These are phyloP conservation scores for Emesis furor DNA, from an alignment of 2,888 invertebrate species.

Conservation along the genomic window DNA sequence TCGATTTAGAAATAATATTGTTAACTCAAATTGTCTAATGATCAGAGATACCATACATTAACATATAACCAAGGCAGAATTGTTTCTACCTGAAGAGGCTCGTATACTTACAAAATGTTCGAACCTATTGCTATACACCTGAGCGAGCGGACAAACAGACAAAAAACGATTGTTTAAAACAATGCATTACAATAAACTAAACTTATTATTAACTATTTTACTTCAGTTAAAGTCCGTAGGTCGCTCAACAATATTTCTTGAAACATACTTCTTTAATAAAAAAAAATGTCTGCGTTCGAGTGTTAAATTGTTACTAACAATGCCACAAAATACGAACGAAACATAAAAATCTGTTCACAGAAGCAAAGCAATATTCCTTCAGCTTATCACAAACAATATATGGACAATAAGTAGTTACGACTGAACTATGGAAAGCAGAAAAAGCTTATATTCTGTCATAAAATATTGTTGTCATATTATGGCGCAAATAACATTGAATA, in stretches of 20 bases:
- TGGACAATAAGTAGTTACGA: no score
- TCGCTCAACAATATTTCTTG: conserved; percentile 36
- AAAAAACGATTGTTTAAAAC: conserved; percentile 84
- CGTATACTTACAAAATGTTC: conserved; percentile 85
- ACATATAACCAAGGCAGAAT: conserved; percentile 71
- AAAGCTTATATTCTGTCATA: no score
- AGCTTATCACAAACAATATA: no score
- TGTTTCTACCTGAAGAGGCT: conserved; percentile 78
- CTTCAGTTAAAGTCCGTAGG: conserved; percentile 44
- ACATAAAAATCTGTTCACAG: conserved; percentile 1
- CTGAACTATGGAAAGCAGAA: no score
- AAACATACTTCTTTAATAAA: conserved; percentile 36
- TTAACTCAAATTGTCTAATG: conserved; percentile 60
- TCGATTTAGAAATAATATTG: conserved; percentile 42
- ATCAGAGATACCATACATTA: conserved; percentile 52
- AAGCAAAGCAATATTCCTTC: neutral
- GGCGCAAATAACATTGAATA: no score
- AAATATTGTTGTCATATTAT: no score
- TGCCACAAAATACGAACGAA: neutral
- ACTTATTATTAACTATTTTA: conserved; percentile 60
- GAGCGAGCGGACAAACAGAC: conserved; percentile 87
- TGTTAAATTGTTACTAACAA: neutral
- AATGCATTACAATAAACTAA: conserved; percentile 75
- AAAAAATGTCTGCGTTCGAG: neutral
- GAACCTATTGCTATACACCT: conserved; percentile 88